A percentile compares a stretch with the other conserved stretches of the same genome.
Conservation (phyloP, 2,113 vertebrate genomes). For the Apteryx mantelli region DNA sequence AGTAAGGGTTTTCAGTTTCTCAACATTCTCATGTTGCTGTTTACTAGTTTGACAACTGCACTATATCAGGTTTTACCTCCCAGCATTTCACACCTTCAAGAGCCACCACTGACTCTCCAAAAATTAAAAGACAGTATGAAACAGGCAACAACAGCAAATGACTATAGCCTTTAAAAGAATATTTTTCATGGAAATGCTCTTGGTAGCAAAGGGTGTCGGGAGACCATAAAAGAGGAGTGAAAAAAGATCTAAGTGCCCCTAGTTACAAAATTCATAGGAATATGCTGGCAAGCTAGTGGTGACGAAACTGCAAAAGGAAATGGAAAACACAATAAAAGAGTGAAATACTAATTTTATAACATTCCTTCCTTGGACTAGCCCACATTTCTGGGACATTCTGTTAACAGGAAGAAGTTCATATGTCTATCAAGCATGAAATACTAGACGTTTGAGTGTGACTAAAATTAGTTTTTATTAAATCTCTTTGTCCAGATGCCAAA, state of each 20-base stretch:
- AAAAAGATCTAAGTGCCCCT: neutral
- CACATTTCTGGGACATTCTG: neutral
- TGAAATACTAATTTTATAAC: neutral
- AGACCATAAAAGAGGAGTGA: neutral
- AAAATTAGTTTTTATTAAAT: neutral
- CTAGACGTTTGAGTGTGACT: neutral
- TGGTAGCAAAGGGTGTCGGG: accelerated
- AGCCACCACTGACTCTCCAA: neutral
- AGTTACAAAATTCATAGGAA: neutral
- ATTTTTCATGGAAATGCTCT: neutral
- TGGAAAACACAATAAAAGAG: neutral
- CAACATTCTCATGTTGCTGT: neutral
- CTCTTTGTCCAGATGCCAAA: neutral
- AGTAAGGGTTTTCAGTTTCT: neutral
- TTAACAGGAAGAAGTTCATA: neutral
- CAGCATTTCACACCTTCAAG: neutral
- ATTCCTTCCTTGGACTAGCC: neutral
- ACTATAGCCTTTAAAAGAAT: neutral
- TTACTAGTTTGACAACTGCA: neutral
- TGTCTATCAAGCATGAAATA: neutral
- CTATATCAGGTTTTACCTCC: neutral
- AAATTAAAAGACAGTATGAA: neutral
- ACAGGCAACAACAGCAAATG: neutral
- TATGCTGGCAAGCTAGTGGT: accelerated
- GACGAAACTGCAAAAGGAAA: neutral